Conservation (phyloP, 2,113 vertebrate species). For the Papio anubis region DNA sequence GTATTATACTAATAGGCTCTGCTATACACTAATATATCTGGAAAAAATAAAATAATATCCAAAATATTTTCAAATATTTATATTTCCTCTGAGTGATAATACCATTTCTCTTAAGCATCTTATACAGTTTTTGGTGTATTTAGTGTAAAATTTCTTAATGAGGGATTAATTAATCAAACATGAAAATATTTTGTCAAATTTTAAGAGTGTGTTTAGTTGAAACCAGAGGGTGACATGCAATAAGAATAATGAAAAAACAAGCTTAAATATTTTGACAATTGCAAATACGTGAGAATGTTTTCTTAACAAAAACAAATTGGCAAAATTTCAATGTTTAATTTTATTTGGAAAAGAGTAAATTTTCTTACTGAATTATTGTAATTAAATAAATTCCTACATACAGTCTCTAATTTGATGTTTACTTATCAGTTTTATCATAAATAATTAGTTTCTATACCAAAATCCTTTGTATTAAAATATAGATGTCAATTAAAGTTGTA, state of each 20-base stretch:
- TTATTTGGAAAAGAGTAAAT: neutral
- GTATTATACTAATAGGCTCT: neutral
- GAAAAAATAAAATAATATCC: neutral
- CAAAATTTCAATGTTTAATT: neutral
- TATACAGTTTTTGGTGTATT: neutral
- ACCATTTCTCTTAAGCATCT: neutral
- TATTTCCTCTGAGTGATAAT: neutral
- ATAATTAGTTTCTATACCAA: neutral
- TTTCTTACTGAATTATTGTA: neutral
- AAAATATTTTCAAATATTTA: neutral
- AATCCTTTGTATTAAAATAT: neutral
- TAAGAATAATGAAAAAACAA: neutral
- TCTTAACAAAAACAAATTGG: neutral
- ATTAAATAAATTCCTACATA: neutral
- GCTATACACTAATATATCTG: neutral
- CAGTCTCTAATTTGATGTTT: neutral
- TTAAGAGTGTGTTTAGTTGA: neutral
- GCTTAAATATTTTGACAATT: neutral
- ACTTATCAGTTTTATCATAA: neutral
- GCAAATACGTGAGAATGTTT: neutral
- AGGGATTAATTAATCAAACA: neutral
- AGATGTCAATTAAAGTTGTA: neutral
- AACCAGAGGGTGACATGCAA: neutral
- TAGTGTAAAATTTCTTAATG: neutral
- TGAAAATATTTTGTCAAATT: neutral